Base-by-base conservation (phyloP, 2,888 invertebrate genomes). In the Aplocera efformata region DNA sequence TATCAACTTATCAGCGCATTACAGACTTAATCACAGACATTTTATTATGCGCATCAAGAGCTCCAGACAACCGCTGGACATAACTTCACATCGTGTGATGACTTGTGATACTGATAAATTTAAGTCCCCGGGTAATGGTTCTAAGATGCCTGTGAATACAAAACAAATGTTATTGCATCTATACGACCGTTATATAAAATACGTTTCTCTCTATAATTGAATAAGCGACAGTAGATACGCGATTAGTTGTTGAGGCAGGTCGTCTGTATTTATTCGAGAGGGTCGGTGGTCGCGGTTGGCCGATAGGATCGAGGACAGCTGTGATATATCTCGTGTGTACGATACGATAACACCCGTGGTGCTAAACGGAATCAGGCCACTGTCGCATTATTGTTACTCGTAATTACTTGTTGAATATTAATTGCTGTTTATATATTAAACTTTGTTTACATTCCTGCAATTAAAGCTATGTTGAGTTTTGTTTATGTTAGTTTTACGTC, bases 371-470 rank as follows among this genome's bases (percentile, higher is more conserved):
- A 68, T 70, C 73, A 68, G 75, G 77, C 79, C 79, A 79, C 77
- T 73, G 72, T 67, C 67, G 67, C 75, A 7, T 60, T 73, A 72
- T 69, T 82, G 77, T 81, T 82, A 77, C 67, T 74, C 70, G 66
- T 74, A 73, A 65, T 81, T 75, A n/a, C 76, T 80, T 81, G 84
- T 85, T 83, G 66, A 79, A 70, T 68, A 58, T 71, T 65, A 70
- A 72, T 68, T 68, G 63, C 72, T 77, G 75, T 84, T 83, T 79
- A 78, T 77, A 75, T 75, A 80, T 76, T 75, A 72, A 73, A 73
- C 73, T 79, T 79, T 84, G 77, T 85, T 85, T 82, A 86, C 86
- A 86, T 86, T 86, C 86, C 86, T 80, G 79, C 79, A 77, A 75
- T 74, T 72, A 81, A 78, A 73, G 70, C 77, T 78, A 81, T 79